Evolutionary conservation across 2,113 vertebrate species (phyloP).

Genomic region (Piaya cayana): DNA sequence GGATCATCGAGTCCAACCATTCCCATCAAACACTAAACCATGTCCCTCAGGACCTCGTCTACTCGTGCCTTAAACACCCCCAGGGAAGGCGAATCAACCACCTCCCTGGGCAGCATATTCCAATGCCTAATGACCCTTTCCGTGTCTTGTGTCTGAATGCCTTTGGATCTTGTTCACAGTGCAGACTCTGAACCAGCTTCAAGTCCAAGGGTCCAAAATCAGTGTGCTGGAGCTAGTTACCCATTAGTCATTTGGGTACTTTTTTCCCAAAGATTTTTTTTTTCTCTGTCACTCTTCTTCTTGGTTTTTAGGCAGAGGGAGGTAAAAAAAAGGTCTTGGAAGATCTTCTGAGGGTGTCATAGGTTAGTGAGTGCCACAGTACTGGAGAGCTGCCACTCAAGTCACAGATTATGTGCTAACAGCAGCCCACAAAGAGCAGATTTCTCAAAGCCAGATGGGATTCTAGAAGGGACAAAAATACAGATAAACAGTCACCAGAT

Average conservation of each 20-base stretch:
- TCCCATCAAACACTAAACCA: no score
- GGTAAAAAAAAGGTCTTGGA: background rate
- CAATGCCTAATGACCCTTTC: no score
- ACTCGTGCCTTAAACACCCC: no score
- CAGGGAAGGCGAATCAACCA: no score
- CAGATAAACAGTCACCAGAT: background rate
- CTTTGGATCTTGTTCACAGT: rapidly evolving
- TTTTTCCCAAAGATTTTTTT: background rate
- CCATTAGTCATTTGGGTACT: background rate
- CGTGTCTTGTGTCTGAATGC: rapidly evolving
- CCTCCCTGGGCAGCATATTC: no score
- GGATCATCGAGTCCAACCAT: no score
- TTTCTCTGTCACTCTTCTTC: background rate
- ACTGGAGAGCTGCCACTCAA: rapidly evolving
- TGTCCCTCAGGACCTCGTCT: no score
- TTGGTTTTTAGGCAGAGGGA: background rate
- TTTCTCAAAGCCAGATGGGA: background rate
- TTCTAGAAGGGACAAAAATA: background rate
- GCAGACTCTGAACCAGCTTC: background rate
- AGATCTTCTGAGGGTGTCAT: background rate
- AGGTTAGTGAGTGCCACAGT: background rate
- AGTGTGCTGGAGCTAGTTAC: background rate
- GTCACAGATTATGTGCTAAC: background rate
- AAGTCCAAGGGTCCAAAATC: background rate
- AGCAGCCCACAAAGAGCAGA: background rate